These are phyloP conservation scores for Melanotaenia pygmaea DNA, from an alignment of 2,797 vertebrate genomes.

Conservation along the genomic window DNA sequence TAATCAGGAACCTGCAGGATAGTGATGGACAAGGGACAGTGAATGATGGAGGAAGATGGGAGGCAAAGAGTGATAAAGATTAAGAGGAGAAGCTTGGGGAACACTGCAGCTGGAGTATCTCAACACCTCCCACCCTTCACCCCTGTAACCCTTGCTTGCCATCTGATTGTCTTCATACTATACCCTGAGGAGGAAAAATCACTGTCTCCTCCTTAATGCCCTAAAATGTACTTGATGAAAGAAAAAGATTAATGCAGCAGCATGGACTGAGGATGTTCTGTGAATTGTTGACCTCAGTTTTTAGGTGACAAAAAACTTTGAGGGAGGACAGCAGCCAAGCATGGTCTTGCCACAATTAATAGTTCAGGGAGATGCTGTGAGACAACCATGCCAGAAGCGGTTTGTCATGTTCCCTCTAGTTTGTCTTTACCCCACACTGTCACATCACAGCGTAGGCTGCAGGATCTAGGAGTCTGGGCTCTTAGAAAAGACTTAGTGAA, in stretches of 20 bases:
- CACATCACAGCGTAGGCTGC: conserved; percentile 41
- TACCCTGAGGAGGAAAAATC: conserved; percentile 27
- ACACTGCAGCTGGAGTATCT: conserved; percentile 71
- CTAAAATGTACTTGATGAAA: conserved; percentile 32
- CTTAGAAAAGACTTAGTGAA: conserved; percentile 41
- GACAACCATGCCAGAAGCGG: conserved; percentile 68
- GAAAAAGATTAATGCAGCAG: conserved; percentile 51
- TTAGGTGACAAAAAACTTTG: conserved; percentile 51
- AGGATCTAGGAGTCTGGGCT: conserved; percentile 44
- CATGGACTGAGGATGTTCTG: conserved; percentile 29
- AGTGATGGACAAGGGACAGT: conserved; percentile 73
- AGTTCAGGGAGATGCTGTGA: conserved; percentile 58
- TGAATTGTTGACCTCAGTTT: conserved; percentile 66
- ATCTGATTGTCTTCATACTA: conserved; percentile 43
- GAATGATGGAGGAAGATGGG: conserved; percentile 65
- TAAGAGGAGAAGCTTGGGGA: conserved; percentile 54
- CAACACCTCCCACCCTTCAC: conserved; percentile 46
- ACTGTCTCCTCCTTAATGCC: conserved; percentile 36
- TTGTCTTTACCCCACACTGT: conserved; percentile 52
- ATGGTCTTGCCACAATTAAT: conserved; percentile 53
- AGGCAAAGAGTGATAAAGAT: conserved; percentile 64
- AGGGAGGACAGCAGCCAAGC: conserved; percentile 42
- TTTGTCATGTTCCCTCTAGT: conserved; percentile 72
- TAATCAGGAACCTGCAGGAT: conserved; percentile 66
- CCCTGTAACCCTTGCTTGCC: conserved; percentile 57